A percentile compares a stretch with the other conserved stretches of the same genome.
Evolutionary conservation across 2,888 invertebrate species (phyloP).

Genomic region (Ochropacha duplaris): DNA sequence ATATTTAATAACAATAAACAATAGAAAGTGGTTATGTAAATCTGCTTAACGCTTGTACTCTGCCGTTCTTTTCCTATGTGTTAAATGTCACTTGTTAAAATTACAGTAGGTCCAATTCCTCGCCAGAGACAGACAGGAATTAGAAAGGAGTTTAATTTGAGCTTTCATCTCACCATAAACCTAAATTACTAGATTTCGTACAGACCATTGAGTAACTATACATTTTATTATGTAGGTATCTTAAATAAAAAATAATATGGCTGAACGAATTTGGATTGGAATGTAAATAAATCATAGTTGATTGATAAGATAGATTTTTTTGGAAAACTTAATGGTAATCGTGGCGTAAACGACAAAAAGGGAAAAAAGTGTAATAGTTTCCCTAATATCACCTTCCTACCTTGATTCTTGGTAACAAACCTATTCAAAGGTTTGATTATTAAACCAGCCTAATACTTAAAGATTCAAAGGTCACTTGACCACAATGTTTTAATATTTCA

Average conservation of each 20-base stretch:
- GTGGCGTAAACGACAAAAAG: too few relatives aligned
- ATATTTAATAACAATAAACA: conserved; percentile 33
- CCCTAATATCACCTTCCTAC: not conserved
- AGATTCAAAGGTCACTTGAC: not conserved
- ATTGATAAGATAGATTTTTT: too few relatives aligned
- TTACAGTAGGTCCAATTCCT: not conserved
- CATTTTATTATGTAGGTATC: too few relatives aligned
- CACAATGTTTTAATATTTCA: not conserved
- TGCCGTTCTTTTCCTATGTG: conserved; percentile 10
- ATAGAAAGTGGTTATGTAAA: conserved; percentile 54
- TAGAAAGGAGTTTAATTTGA: not conserved
- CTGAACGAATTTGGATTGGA: too few relatives aligned
- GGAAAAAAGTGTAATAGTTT: not conserved
- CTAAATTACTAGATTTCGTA: too few relatives aligned
- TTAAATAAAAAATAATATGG: too few relatives aligned
- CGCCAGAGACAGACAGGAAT: not conserved
- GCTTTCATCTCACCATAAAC: too few relatives aligned
- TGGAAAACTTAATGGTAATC: too few relatives aligned
- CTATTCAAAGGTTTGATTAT: not conserved
- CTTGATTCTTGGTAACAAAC: not conserved
- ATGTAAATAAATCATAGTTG: too few relatives aligned
- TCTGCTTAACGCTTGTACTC: conserved; percentile 3
- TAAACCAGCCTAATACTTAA: too few relatives aligned
- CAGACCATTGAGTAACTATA: too few relatives aligned
- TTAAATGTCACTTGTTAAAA: conserved; percentile 13